Conservation (phyloP, 1,140 invertebrate species). For the Daktulosphaira vitifoliae region DNA sequence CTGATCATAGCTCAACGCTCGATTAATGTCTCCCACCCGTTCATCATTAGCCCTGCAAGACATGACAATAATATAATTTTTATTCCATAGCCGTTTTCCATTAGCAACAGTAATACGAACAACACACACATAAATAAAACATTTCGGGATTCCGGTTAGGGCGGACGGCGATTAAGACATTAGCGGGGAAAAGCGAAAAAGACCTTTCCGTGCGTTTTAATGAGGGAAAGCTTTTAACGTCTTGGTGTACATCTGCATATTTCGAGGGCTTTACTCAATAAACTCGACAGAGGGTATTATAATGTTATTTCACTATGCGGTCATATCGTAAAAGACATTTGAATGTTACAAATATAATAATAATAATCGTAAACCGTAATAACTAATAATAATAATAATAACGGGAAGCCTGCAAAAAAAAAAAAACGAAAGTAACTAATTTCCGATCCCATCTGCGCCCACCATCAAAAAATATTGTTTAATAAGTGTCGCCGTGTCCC, state of each 20-base stretch:
- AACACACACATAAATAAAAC: slow-evolving; percentile 15
- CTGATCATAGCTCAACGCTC: slow-evolving; percentile 63
- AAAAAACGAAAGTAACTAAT: slow-evolving; percentile 27
- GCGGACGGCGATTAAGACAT: slow-evolving; percentile 16
- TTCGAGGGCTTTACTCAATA: slow-evolving; percentile 3
- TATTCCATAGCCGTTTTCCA: slow-evolving; percentile 15
- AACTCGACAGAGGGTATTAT: not conserved
- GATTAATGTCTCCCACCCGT: slow-evolving; percentile 61
- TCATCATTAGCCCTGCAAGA: slow-evolving; percentile 73
- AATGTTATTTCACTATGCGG: slow-evolving; percentile 12
- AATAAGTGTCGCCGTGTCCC: not conserved
- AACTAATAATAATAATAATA: not conserved
- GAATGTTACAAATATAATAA: slow-evolving; percentile 8
- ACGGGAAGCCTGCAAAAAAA: not conserved
- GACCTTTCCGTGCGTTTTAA: slow-evolving; percentile 31
- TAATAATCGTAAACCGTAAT: slow-evolving; percentile 19
- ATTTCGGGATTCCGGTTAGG: slow-evolving; percentile 9
- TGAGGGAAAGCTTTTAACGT: slow-evolving; percentile 32
- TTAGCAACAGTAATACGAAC: not conserved
- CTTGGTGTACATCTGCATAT: slow-evolving; percentile 29
- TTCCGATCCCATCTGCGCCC: slow-evolving; percentile 11
- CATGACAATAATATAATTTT: slow-evolving; percentile 37
- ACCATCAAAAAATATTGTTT: no score
- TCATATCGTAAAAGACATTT: slow-evolving; percentile 22
- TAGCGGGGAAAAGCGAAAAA: slow-evolving; percentile 10